These are phyloP conservation scores for Phalacrocorax pelagicus DNA, from an alignment of 2,113 vertebrate species.

Conservation along the genomic window DNA sequence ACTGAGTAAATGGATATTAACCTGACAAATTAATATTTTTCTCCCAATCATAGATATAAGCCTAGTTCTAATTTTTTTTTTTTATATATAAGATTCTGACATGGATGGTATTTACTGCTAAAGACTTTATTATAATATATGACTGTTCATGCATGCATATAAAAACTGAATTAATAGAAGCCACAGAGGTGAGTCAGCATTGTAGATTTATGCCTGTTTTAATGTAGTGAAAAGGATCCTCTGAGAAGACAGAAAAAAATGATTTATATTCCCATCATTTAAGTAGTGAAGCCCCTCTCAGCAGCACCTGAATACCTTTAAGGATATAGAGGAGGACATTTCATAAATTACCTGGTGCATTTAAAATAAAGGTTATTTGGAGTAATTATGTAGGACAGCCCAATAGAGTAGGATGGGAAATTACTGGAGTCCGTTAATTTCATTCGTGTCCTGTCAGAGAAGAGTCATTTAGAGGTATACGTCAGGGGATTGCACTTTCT, in stretches of 20 bases:
- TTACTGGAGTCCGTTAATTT: constrained; percentile 6
- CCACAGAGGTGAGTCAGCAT: not conserved
- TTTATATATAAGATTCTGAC: not conserved
- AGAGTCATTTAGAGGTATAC: not conserved
- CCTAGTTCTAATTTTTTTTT: not conserved
- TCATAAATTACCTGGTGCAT: not conserved
- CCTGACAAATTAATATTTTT: not conserved
- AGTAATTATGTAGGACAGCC: not conserved
- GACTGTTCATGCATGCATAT: not conserved
- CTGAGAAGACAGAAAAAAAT: not conserved
- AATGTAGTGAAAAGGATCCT: not conserved
- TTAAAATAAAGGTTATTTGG: constrained; percentile 32
- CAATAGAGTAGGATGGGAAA: not conserved
- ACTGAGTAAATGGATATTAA: not conserved
- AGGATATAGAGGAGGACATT: not conserved
- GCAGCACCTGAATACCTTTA: not conserved
- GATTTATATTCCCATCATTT: not conserved
- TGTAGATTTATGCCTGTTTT: not conserved
- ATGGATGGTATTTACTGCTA: not conserved
- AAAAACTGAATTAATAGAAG: not conserved
- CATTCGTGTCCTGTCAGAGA: not conserved
- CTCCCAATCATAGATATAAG: not conserved
- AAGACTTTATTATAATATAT: not conserved
- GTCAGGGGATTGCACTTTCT: not conserved
- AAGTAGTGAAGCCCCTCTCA: not conserved